These are phyloP conservation scores for Iphiclides podalirius DNA, from an alignment of 2,888 invertebrate species.

Conservation along the genomic window DNA sequence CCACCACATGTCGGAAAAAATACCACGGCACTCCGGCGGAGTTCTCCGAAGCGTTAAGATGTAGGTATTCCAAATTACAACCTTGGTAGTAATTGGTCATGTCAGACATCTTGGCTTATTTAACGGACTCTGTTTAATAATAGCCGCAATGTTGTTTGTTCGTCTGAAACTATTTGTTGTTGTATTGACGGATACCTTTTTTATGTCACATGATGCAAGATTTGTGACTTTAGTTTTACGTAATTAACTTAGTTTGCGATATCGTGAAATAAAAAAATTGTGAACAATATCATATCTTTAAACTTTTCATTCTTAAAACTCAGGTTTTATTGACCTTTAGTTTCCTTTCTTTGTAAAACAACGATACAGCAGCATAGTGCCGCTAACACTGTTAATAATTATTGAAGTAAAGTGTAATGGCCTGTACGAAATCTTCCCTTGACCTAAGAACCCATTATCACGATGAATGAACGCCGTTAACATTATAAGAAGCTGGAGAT, in stretches of 20 bases:
- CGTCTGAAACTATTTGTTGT: too few species aligned
- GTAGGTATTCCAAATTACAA: constrained; percentile 30
- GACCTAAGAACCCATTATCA: constrained; percentile 33
- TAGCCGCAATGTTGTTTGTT: background rate
- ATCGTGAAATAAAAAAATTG: too few species aligned
- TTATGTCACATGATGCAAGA: too few species aligned
- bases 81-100: constrained; percentile 31
- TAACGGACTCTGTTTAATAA: background rate
- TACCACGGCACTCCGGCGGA: constrained; percentile 44
- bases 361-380: too few species aligned
- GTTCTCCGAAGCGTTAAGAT: constrained; percentile 38
- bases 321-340: too few species aligned
- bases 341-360: too few species aligned
- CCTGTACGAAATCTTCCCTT: constrained; percentile 27
- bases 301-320: too few species aligned
- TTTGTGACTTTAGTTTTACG: too few species aligned
- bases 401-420: constrained; percentile 27
- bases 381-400: background rate
- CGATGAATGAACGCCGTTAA: constrained; percentile 27
- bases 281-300: too few species aligned
- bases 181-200: too few species aligned
- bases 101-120: constrained; percentile 2
- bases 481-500: background rate
- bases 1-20: constrained; percentile 63
- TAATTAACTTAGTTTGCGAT: too few species aligned